phyloP scores from a whole-genome alignment of 2,888 invertebrate genomes.

The Stenichneumon culpator region DNA sequence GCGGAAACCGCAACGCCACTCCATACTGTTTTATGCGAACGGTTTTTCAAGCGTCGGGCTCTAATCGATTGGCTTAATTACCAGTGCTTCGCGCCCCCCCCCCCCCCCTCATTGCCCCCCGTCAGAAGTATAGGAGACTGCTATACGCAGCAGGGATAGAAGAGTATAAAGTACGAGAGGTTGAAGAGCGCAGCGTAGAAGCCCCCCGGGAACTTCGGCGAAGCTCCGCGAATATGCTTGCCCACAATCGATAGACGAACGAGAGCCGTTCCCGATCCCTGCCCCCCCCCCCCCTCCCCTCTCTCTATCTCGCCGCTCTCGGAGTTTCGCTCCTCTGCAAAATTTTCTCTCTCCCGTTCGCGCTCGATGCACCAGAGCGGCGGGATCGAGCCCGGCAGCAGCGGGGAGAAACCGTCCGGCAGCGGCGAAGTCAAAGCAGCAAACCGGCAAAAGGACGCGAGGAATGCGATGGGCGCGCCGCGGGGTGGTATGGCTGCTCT shows the following conservation, averaged over 20 bases:
- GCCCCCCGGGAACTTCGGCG: background rate
- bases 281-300: too few species aligned
- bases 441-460: conserved; percentile 80
- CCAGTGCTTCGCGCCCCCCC: conserved; percentile 4
- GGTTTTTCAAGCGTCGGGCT: conserved; percentile 30
- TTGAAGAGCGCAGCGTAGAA: conserved; percentile 10
- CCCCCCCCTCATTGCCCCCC: background rate
- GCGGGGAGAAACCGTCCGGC: conserved; percentile 72
- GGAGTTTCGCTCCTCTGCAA: conserved; percentile 19
- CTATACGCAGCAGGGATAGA: background rate
- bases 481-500: conserved; percentile 73
- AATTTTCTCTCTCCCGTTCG: conserved; percentile 29
- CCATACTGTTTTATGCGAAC: background rate
- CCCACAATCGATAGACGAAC: conserved; percentile 29
- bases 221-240: conserved; percentile 18
- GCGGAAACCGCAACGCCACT: background rate
- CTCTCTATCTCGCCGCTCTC: conserved; percentile 4
- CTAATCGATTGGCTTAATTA: conserved; percentile 62
- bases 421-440: conserved; percentile 80
- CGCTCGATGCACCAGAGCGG: conserved; percentile 50
- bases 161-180: conserved; percentile 31
- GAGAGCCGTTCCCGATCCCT: background rate
- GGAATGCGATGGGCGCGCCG: conserved; percentile 83
- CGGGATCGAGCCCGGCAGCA: conserved; percentile 57
- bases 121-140: conserved; percentile 9